Evolutionary conservation across 2,888 invertebrate species (phyloP), one percentile per base, ranked within the genome.

Genomic region (Plagodis pulveraria): DNA sequence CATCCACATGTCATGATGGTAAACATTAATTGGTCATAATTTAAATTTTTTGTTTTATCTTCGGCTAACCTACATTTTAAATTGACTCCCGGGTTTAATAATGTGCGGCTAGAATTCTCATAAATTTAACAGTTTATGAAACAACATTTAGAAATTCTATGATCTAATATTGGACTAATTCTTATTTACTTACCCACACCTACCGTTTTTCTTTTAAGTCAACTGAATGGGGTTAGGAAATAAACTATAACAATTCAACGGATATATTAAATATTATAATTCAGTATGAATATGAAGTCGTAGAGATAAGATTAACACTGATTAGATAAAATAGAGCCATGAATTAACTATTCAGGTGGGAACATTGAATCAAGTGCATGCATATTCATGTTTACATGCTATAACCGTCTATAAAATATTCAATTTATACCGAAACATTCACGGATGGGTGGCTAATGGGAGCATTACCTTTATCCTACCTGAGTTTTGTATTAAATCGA

Each of bases 81-180:
- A 70, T 67, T 61, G 69, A 54, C 63, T 65, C 47, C 66, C 58
- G 49, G 42, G 52, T 66, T 53, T 56, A 63, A 66, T 56, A 62
- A 22, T 67, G 48, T 53, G 46, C 56, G 62, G 56, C 59, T 60
- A 50, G 51, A 58, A 59, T 52, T 50, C 46, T 52, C 52, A 65
- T 74, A 69, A 69, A 67, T 67, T 62, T 42, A 9, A 43, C 52
- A 61, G 62, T 77, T 74, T 70, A 73, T 67, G 56, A 58, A 51
- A 11, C 47, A 49, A 59, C 56, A 59, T 58, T 62, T 48, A 60
- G 63, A 64, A 64, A 59, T 55, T 34, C 65, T 67, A 62, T 69
- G 67, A 69, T 65, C 65, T 66, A 62, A 65, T 62, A 59, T 63
- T 58, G 51, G 62, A 60, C 40, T 46, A 43, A 59, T 34, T 63